Base-by-base conservation (phyloP, 2,888 invertebrate genomes). In the Loripinus fragilis region DNA sequence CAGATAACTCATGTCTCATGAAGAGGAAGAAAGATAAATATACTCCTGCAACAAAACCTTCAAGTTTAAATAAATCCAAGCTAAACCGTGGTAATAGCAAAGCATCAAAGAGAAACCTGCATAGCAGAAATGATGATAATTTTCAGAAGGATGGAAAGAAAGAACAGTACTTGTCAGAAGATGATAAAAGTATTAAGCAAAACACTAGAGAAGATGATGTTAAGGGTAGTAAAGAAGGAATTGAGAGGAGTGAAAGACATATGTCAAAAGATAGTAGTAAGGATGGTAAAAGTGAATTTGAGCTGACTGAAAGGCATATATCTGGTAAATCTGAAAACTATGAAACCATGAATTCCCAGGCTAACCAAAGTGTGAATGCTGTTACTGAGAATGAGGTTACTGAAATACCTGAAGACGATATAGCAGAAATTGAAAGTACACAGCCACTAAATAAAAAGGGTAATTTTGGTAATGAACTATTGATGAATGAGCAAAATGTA, bases 1-100 rank as follows among this genome's bases (percentile, higher is more conserved):
- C 73, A 71, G 85, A 79, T 35, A 79, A 78, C 64, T 80, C 52
- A 20, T 20, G 52, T 25, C 12, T 52, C 5, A 1, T 25, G 5
- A 52, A 52, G 25, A 2, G 52, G n/a, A 52, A 52, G 12, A 25
- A 15, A 25, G 52, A 52, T 23, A 52, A 52, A 52, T 52, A 23
- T 52, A 52, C n/a, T 52, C 5, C 5, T 20, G 52, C 52, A 52
- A 25, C 23, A 25, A 52, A 52, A 23, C 23, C 8, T 3, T 25
- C 23, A 2, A 23, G 23, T n/a, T 8, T 23, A 25, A 23, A 25
- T 2, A 52, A 52, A 52, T 20, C 23, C 7, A 3, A 52, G 25
- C 7, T 25, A 2, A 52, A 25, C 25, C 23, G 52, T 2, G n/a
- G 25, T 45, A 17, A 45, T 12, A 45, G 45, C 15, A 45, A 45